Percentiles rank a stretch among this genome's conserved stretches.
Evolutionary conservation across 2,113 vertebrate genomes (phyloP).

Genomic region (Sigmodon hispidus): DNA sequence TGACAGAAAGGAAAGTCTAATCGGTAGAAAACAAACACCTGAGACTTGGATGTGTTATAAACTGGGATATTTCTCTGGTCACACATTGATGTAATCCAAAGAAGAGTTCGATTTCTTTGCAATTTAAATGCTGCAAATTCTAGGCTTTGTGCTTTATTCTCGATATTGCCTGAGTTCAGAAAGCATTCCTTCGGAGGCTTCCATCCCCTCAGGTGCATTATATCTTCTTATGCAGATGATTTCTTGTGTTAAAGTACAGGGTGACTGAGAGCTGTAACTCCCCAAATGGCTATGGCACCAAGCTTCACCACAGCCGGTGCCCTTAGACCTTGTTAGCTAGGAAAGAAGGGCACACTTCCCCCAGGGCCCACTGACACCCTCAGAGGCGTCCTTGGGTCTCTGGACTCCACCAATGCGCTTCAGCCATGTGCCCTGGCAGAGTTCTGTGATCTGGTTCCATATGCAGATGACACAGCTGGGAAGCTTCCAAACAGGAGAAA

Average conservation of each 20-base stretch:
- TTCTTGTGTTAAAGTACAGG: neutral
- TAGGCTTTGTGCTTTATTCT: slow-evolving; percentile 25
- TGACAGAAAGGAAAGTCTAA: slow-evolving; percentile 55
- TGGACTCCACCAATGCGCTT: neutral
- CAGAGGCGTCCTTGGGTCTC: neutral
- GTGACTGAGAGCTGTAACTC: neutral
- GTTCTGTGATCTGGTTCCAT: neutral
- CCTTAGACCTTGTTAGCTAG: neutral
- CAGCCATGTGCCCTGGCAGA: neutral
- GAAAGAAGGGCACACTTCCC: neutral
- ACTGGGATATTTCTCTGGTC: slow-evolving; percentile 51
- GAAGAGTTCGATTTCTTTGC: neutral
- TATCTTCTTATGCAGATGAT: neutral
- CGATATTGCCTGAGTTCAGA: neutral
- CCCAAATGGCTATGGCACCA: neutral
- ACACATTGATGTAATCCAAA: neutral
- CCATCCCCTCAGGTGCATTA: neutral
- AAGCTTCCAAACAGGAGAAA: neutral
- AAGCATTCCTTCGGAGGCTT: neutral
- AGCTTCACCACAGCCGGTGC: neutral
- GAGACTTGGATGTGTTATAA: slow-evolving; percentile 15
- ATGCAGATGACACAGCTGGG: neutral
- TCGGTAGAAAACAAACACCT: slow-evolving; percentile 54
- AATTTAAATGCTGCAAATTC: slow-evolving; percentile 22
- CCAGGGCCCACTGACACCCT: neutral